phyloP scores from a whole-genome alignment of 2,888 invertebrate species.

The Clistopyga incitator region DNA sequence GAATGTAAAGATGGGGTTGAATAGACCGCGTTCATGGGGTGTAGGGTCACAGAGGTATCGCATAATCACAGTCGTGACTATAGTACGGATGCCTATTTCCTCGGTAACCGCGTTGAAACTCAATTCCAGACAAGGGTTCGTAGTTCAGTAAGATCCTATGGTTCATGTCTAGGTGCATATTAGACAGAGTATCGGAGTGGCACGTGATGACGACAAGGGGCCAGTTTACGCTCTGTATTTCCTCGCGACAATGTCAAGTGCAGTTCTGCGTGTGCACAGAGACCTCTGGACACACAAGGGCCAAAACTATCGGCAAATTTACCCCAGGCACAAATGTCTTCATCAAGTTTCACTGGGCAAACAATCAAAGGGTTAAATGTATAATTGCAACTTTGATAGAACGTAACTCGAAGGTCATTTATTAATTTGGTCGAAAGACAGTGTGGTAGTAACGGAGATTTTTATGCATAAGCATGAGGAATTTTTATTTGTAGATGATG shows the following conservation, averaged over 20 bases:
- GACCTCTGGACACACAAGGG: constrained; percentile 7
- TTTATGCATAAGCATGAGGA: no score
- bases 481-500: neutral
- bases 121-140: neutral
- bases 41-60: neutral
- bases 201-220: constrained; percentile 39
- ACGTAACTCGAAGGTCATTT: no score
- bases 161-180: constrained; percentile 4
- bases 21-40: neutral
- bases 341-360: neutral
- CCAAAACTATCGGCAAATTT: constrained; percentile 49
- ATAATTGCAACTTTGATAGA: neutral
- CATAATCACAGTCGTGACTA: neutral
- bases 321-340: neutral
- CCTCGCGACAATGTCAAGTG: constrained; percentile 59
- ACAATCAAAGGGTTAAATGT: neutral
- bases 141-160: constrained; percentile 3
- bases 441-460: neutral
- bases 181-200: constrained; percentile 15
- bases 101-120: constrained; percentile 9
- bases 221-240: constrained; percentile 47
- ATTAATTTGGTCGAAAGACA: no score
- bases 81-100: constrained; percentile 7
- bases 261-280: constrained; percentile 40
- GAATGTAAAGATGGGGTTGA: neutral